Base-by-base conservation (phyloP, 2,797 vertebrate species). In the Hirundo rustica region DNA sequence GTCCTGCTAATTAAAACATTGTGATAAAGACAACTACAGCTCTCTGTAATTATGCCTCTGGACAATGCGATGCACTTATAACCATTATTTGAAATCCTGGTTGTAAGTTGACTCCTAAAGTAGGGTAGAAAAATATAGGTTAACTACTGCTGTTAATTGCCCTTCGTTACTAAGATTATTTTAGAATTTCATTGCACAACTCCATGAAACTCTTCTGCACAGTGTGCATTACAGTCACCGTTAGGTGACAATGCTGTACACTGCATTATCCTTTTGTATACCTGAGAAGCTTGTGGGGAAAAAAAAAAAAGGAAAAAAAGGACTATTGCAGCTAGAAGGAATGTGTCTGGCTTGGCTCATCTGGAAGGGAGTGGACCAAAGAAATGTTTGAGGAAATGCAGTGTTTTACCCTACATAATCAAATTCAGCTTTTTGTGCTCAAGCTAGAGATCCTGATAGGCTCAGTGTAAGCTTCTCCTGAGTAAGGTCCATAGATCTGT, bases 1-100 rank as follows among this genome's bases (percentile, higher is more conserved):
- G 88, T 75, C 76, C 85, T 94, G 58, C 90, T 97, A 97, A 97
- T 97, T 97, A 97, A 96, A 95, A 95, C 72, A 82, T 89, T 30
- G 42, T 91, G 93, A 96, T 74, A 91, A 90, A 89, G 83, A 85
- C 65, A 94, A 53, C 65, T 92, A 86, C 83, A 89, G 74, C 53
- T 91, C 90, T 96, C 79, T 91, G 76, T 89, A 96, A 97, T 96
- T 96, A 97, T n/a, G 81, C 85, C 92, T 88, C 87, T 91, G 92
- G 95, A 94, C 94, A 92, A 61, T 32, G 62, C 0, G 0, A 74
- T 71, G 30, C 13, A 47, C 27, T 95, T 90, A 74, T 64, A 93
- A 40, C 53, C 62, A 64, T 64, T 53, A 84, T 89, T 80, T 96
- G 55, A 85, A 93, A 76, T 92, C 71, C 68, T 75, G 51, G 36